Base-by-base conservation (phyloP, 2,113 vertebrate species). In the Daphoenositta chrysoptera region DNA sequence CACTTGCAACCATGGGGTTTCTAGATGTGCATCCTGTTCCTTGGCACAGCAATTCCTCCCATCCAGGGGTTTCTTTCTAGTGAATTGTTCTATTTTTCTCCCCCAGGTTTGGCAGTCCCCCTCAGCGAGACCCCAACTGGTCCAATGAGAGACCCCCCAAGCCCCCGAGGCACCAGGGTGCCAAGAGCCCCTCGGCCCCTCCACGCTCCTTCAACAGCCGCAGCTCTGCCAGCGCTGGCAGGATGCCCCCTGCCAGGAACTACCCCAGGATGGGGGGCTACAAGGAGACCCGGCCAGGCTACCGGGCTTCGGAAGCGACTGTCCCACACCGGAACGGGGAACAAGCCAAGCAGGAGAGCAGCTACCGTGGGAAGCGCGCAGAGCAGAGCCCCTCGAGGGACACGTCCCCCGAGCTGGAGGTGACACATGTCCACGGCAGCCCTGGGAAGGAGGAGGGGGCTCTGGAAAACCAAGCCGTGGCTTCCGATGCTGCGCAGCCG, bases 111-210 rank as follows among this genome's bases (percentile, higher is more conserved):
- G 97, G 98, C 60, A 98, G 98, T 66, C 96, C 98, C 88, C 97
- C 98, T 35, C 98, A 98, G 61, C 97, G 98, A 96, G 98, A 98
- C 86, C 97, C 98, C 16, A 97, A 96, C 87, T 98, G 98, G 98
- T 90, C 96, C 84, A 97, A 93, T 3, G 98, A 98, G 83, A 96
- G 98, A 40, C 95, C 97, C 26, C 96, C 16, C 42, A 98, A 98
- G 53, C 96, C 98, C 19, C 97, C 98, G 0, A 97, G 98, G 71
- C 97, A 98, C 81, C 98, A 98, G 64, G 97, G 96, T 14, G 58
- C 96, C n/a, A 97, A 98, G 75, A 94, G 85, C 47, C 54, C 89
- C 22, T 90, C 81, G 0, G 58, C 95, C 9, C 69, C 98, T 3
- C 97, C 97, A 2, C 97, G 98, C 17, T 96, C 98, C 70, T 98